Evolutionary conservation across 1,140 invertebrate species (phyloP).

Genomic region (Dufourea novaeangliae): DNA sequence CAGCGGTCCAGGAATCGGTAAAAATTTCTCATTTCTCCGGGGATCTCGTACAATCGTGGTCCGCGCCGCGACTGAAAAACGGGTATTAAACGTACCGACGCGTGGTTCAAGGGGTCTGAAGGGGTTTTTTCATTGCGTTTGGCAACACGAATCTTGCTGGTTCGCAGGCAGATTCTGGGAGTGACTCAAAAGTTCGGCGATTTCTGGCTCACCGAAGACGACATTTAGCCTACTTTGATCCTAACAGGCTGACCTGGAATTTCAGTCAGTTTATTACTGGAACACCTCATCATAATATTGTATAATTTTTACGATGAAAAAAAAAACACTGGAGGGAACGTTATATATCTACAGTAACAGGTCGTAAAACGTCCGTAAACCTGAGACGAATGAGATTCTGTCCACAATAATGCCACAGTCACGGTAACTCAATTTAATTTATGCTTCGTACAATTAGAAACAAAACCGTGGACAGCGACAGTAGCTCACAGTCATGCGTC

Average conservation of each 20-base stretch:
- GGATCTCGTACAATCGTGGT: neutral
- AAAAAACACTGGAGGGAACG: neutral
- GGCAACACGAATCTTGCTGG: constrained; percentile 14
- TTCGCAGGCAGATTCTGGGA: neutral
- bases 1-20: neutral
- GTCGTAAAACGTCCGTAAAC: neutral
- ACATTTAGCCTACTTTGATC: neutral
- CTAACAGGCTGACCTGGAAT: neutral
- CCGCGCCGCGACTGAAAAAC: constrained; percentile 18
- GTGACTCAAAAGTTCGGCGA: constrained; percentile 13
- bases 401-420: neutral
- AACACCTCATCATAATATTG: too few species aligned
- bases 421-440: constrained; percentile 3
- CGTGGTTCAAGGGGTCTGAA: constrained; percentile 23
- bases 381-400: neutral
- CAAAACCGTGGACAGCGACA: too few species aligned
- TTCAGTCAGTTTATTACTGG: too few species aligned
- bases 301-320: too few species aligned
- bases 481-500: neutral
- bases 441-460: constrained; percentile 18
- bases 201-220: constrained; percentile 5
- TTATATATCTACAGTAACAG: neutral
- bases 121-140: constrained; percentile 30
- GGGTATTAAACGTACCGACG: constrained; percentile 32
- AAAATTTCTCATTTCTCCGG: constrained; percentile 29